Base-by-base conservation (phyloP, 2,113 vertebrate genomes). In the Catharus bicknelli region DNA sequence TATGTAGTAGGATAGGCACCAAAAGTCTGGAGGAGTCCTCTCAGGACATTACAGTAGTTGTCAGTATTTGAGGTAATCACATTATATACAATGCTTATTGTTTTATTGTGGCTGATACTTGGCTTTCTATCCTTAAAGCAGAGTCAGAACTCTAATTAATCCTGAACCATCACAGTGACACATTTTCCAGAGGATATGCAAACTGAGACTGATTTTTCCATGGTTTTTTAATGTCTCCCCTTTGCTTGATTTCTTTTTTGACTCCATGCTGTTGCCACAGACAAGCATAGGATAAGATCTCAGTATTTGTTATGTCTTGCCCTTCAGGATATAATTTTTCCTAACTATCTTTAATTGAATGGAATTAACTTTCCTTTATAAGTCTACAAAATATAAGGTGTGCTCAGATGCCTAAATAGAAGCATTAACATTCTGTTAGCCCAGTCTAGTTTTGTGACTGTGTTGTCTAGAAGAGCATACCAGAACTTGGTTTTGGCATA, bases 281-380 rank as follows among this genome's bases (percentile, higher is more conserved):
- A 93, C 27, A 70, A 67, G 32, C 30, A n/a, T 16, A 69, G 76
- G 80, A 88, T 94, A 88, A 94, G 64, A 95, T 93, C 93, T 90
- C 53, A 38, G 43, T 59, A 78, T 94, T 86, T 70, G 72, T 88
- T 86, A 57, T 29, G 61, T 83, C 93, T 94, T 93, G 68, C 59
- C 76, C 64, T 91, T 53, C 53, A 75, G 93, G 73, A 75, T 86
- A 78, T 78, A 81, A 81, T 92, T 95, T 95, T 93, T 90, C 76
- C 21, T 83, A 95, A 88, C 83, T 77, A 25, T 51, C 23, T 90
- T 83, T 83, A 95, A 83, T 59, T 90, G 68, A 91, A 86, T 64
- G 16, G 53, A 91, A 83, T 94, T 95, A 88, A 74, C 48, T 94
- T 88, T 80, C 34, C 43, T 91, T 90, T 88, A 6, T 54, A 88